Evolutionary conservation across 2,888 invertebrate genomes (phyloP), one percentile per base, ranked within the genome.

Genomic region (Galeopsomyia nigrocyanea): DNA sequence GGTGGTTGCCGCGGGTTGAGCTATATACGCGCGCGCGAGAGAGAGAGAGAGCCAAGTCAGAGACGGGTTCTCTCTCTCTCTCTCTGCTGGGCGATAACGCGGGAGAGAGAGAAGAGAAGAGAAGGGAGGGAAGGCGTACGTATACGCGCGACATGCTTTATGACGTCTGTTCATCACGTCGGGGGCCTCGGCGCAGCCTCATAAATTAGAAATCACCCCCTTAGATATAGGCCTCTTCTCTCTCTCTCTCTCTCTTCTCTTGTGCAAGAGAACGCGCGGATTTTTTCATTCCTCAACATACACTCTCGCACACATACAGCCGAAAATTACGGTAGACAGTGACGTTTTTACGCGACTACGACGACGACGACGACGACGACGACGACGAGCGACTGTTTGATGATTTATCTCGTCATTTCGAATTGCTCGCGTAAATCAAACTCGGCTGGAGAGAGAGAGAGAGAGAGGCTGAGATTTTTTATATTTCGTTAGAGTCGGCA

Each of bases 141-240:
- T 74, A 73, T 19, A 46, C 56, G 80, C 80, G 84, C 83, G 85
- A 84, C 86, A 85, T 87, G 86, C 84, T 86, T 87, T 87, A 86
- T 87, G 87, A 87, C 87, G 87, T 86, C 87, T 87, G 87, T 87
- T 87, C 87, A 86, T 87, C 87, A 87, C 87, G 84, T 86, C 84
- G 82, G 10, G 39, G 39, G 5, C 85, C 85, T 85, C 39, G 39
- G 7, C 39, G 39, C 83, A 83, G 82, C 80, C 83, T 86, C 87
- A 86, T 87, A 87, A 87, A 87, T 87, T 87, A 87, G 84, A 85
- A 86, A 86, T 84, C 85, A 83, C 84, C 83, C 82, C 83, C 83
- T 82, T 81, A 82, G 84, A 85, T 39, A 39, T 85, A 84, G 83
- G 77, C 78, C 62, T 65, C n/a, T 26, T 26, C 26, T 2, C 26